Base-by-base conservation (phyloP, 2,113 vertebrate genomes). In the Paramisgurnus dabryanus region DNA sequence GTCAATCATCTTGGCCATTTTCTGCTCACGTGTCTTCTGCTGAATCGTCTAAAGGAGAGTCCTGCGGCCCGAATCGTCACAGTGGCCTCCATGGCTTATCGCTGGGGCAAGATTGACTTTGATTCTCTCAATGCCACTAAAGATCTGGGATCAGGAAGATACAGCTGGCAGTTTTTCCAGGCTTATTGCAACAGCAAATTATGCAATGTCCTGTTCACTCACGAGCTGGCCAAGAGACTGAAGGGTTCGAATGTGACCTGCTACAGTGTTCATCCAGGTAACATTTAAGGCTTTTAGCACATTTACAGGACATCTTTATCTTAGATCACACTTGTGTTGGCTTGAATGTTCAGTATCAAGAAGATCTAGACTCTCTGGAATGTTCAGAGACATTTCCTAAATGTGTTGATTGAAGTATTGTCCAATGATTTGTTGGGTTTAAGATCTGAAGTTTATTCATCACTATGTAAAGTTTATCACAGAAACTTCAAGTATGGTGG, bases 151-250 rank as follows among this genome's bases (percentile, higher is more conserved):
- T 53, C 85, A 0, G 90, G 91, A 6, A 58, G 71, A 4, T 90
- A 89, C 84, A 91, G 89, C 82, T 93, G 91, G 69, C 89, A 93
- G 8, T 79, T 92, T 68, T 90, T 96, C 67, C 86, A 85, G 17
- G 94, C 94, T 0, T 98, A 98, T 86, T 94, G 94, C 4, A 90
- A 92, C 91, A 97, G 96, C 82, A 98, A 98, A n/a, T 81, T 98
- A 70, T 96, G 91, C 10, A 92, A 92, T 13, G 55, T 86, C 22
- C 89, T 92, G 15, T 92, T 92, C 86, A 92, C 87, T 27, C 91
- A 93, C 0, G 93, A 97, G 86, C 92, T 98, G 4, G 93, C 94
- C 82, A 91, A 88, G 2, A 91, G 89, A 0, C 91, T 97, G 82
- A 89, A 89, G 47, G 95, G 93, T 61, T 93, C 93, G 0, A 86